Conservation (phyloP, 2,888 invertebrate genomes). For the Holacanthella duospinosa region DNA sequence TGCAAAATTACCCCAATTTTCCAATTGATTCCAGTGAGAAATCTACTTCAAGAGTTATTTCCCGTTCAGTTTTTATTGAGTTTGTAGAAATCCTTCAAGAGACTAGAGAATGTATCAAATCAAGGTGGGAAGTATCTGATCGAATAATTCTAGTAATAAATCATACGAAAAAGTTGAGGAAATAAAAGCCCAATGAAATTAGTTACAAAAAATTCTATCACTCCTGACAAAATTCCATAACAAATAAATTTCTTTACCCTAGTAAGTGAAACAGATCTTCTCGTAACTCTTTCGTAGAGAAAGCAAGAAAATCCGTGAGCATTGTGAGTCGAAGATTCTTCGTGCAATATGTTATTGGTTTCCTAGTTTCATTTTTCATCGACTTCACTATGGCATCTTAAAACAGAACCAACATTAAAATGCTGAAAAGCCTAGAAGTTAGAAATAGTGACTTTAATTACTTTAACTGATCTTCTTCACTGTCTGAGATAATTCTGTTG, state of each 20-base stretch:
- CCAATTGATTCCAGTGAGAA: constrained; percentile 32
- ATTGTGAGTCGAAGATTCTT: constrained; percentile 32
- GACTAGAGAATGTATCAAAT: constrained; percentile 44
- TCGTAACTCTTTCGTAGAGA: constrained; percentile 31
- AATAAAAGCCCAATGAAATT: no score
- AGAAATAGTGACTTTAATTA: no score
- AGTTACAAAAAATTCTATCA: no score
- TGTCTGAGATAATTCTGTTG: no score
- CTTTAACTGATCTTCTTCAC: no score
- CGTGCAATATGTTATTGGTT: constrained; percentile 29
- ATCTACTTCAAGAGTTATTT: constrained; percentile 25
- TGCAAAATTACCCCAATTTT: constrained; percentile 25
- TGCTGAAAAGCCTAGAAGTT: no score
- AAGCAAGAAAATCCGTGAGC: constrained; percentile 28
- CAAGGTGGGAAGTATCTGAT: constrained; percentile 43
- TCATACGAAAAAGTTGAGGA: constrained; percentile 9
- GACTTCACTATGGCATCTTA: neutral
- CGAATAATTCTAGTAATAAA: constrained; percentile 23
- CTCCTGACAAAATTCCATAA: no score
- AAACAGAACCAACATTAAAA: no score
- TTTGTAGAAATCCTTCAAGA: constrained; percentile 43
- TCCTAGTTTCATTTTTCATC: constrained; percentile 4
- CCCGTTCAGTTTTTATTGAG: constrained; percentile 35
- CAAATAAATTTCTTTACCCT: no score
- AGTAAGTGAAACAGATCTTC: constrained; percentile 26